Percentiles rank a stretch among this genome's conserved stretches.
phyloP scores from a whole-genome alignment of 2,113 vertebrate species.

The Salvelinus alpinus region DNA sequence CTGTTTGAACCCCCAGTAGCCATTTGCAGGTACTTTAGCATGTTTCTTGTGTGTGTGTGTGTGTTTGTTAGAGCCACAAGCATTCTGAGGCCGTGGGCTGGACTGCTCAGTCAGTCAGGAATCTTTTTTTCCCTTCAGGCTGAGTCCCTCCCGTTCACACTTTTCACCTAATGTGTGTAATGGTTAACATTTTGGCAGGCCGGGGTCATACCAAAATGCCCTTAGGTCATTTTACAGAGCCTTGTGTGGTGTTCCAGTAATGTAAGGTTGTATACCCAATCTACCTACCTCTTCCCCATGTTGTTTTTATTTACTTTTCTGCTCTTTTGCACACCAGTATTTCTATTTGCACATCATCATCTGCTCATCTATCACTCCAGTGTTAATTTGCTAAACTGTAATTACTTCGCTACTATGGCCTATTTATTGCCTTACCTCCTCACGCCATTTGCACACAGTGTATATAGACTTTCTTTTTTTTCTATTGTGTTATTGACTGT shows the following conservation, averaged over 20 bases:
- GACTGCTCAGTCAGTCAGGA: neutral
- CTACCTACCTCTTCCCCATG: too few relatives aligned
- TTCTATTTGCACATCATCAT: too few relatives aligned
- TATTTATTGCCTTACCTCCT: too few relatives aligned
- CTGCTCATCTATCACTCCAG: too few relatives aligned
- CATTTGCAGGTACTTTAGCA: neutral
- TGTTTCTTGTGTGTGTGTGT: neutral
- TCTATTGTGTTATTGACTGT: too few relatives aligned
- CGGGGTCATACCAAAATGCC: neutral
- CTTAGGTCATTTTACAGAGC: neutral
- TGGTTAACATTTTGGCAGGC: conserved; percentile 18
- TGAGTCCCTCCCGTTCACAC: neutral
- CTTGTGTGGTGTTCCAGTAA: neutral
- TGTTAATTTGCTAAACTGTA: too few relatives aligned
- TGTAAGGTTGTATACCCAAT: neutral
- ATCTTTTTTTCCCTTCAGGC: neutral
- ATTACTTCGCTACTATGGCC: too few relatives aligned
- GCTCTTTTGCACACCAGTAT: too few relatives aligned
- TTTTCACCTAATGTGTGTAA: neutral
- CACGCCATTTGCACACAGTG: too few relatives aligned
- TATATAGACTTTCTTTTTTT: too few relatives aligned
- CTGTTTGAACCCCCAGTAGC: neutral
- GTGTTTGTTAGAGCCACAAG: neutral
- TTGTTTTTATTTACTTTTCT: too few relatives aligned
- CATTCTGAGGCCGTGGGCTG: neutral